Evolutionary conservation across 2,888 invertebrate genomes (phyloP), one percentile per base, ranked within the genome.

Genomic region (Cerceris rybyensis): DNA sequence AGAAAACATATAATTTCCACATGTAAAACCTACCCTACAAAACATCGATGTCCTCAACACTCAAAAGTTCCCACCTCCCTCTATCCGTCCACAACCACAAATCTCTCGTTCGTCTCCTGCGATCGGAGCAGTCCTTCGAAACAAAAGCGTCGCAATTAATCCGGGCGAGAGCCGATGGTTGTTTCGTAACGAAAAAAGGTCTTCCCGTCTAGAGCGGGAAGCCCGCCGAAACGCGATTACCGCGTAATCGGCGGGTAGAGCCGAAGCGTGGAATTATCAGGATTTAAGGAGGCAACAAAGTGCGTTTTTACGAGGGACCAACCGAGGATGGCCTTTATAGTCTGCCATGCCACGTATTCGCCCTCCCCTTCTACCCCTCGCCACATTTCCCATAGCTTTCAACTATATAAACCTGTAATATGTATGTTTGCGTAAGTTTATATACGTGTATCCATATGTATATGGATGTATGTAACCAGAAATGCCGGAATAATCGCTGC

Each of bases 241-340:
- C 77, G 49, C 82, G 85, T 85, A 86, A 86, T 86, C 86, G 86
- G 81, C 78, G 86, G 82, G 82, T 80, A 84, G 84, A 86, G 77
- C 64, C 86, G 86, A 86, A 81, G 84, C 86, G 86, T 86, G 86
- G 86, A 86, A 86, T 86, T 86, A 86, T 86, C 86, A 86, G 86
- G 86, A 86, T 86, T 86, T 86, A 86, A 86, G 86, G 86, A 86
- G 86, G 86, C 86, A 86, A 86, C 86, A 86, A 86, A 86, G 86
- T 86, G 86, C 86, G 86, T 86, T 86, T 86, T 86, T 86, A 86
- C 86, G 86, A 86, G 86, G 82, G 79, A 80, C 84, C 81, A 82
- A 80, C 81, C 86, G 84, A 86, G 86, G 86, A 86, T 86, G 86
- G 86, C 86, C 86, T 86, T 86, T 86, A 86, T 78, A 86, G 82